Evolutionary conservation across 2,888 invertebrate species (phyloP).

Genomic region (Loripinus fragilis): DNA sequence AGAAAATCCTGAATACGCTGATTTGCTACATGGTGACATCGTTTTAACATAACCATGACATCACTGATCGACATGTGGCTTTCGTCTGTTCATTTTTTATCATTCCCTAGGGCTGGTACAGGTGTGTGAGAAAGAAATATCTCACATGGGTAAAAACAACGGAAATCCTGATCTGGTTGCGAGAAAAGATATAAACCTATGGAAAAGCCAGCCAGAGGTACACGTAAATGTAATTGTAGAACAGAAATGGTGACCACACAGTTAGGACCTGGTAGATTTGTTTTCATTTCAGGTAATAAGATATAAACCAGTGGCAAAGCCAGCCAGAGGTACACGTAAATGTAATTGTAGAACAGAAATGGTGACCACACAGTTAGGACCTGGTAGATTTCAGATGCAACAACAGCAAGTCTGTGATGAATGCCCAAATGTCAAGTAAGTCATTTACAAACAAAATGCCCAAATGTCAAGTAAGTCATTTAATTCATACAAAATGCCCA

Average conservation of each 20-base stretch:
- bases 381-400: slow-evolving; percentile 99
- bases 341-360: slow-evolving; percentile 99
- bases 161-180: too few relatives aligned
- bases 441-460: too few relatives aligned
- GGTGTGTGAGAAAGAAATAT: too few relatives aligned
- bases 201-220: slow-evolving; percentile 95
- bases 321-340: slow-evolving; percentile 96
- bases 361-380: slow-evolving; percentile 98
- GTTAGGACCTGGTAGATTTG: slow-evolving; percentile 97
- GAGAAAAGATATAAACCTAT: slow-evolving; percentile 99
- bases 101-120: too few relatives aligned
- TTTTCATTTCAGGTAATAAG: slow-evolving; percentile 94
- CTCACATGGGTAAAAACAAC: too few relatives aligned
- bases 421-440: slow-evolving; percentile 97
- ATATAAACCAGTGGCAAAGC: slow-evolving; percentile 97
- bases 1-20: too few relatives aligned
- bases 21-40: too few relatives aligned
- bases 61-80: too few relatives aligned
- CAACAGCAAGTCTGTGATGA: slow-evolving; percentile 98
- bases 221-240: slow-evolving; percentile 98
- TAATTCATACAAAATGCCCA: too few relatives aligned
- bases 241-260: slow-evolving; percentile 99
- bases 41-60: too few relatives aligned
- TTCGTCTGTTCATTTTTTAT: too few relatives aligned
- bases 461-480: too few relatives aligned